Percentiles rank a stretch among this genome's conserved stretches.
Evolutionary conservation across 2,113 vertebrate genomes (phyloP).

Genomic region (Oncorhynchus gorbuscha): DNA sequence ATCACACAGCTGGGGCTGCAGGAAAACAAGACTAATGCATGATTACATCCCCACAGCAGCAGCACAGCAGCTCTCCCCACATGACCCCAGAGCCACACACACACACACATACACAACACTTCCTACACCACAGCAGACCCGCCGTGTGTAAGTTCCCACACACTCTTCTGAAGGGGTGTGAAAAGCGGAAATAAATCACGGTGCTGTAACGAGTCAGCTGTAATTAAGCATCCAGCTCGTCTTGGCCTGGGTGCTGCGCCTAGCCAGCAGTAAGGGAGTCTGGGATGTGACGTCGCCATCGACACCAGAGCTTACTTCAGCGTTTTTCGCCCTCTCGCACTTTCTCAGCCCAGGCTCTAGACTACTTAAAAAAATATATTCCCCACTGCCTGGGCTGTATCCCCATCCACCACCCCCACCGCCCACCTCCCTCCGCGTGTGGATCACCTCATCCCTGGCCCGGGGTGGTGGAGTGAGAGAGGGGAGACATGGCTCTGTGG

Average conservation of each 20-base stretch:
- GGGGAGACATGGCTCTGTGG: constrained; percentile 40
- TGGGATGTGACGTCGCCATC: constrained; percentile 23
- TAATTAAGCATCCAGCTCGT: constrained; percentile 43
- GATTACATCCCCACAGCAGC: constrained; percentile 32
- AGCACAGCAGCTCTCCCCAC: constrained; percentile 1
- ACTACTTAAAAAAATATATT: constrained; percentile 12
- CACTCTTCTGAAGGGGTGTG: constrained; percentile 28
- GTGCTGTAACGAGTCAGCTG: constrained; percentile 25
- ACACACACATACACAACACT: constrained; percentile 7
- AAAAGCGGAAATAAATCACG: constrained; percentile 46
- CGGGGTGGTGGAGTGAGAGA: constrained; percentile 35
- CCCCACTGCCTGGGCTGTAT: constrained; percentile 23
- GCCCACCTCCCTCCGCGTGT: constrained; percentile 24
- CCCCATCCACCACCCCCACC: not conserved
- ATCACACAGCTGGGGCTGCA: constrained; percentile 43
- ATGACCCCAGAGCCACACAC: not conserved
- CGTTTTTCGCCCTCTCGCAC: constrained; percentile 54
- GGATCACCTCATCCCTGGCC: constrained; percentile 59
- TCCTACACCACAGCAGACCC: not conserved
- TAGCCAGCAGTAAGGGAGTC: constrained; percentile 27
- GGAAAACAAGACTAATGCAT: constrained; percentile 44
- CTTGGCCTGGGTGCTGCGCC: not conserved
- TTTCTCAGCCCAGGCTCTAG: constrained; percentile 32
- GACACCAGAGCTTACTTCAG: constrained; percentile 49
- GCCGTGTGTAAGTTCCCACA: no score